phyloP scores from a whole-genome alignment of 2,888 invertebrate genomes.

The Agrochola litura region DNA sequence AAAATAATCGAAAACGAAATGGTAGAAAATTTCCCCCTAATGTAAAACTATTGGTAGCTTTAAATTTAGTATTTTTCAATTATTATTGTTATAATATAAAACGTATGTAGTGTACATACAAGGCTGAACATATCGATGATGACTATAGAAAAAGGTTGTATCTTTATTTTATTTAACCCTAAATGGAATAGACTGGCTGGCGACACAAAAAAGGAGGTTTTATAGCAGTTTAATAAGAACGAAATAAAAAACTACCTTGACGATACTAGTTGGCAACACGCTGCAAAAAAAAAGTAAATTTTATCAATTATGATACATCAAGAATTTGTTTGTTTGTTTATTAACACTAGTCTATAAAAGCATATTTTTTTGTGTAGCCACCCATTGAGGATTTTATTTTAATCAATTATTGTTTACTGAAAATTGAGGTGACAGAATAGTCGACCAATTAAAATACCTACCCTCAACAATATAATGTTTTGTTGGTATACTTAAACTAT shows the following conservation, averaged over 20 bases:
- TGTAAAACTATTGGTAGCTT: constrained; percentile 62
- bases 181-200: constrained; percentile 2
- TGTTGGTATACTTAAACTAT: too few species aligned
- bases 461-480: neutral
- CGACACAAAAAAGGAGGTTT: constrained; percentile 24
- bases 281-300: too few species aligned
- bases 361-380: constrained; percentile 36
- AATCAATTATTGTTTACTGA: constrained; percentile 25
- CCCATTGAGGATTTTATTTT: constrained; percentile 5
- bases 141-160: constrained; percentile 71
- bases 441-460: constrained; percentile 11
- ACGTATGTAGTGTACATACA: constrained; percentile 65
- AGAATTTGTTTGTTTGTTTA: neutral
- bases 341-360: too few species aligned
- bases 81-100: constrained; percentile 56
- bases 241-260: neutral
- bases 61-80: constrained; percentile 65
- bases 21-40: constrained; percentile 55
- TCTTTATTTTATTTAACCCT: constrained; percentile 34
- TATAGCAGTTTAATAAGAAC: neutral
- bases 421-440: constrained; percentile 50
- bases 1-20: constrained; percentile 34
- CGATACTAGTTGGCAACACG: neutral
- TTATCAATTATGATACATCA: neutral
- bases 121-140: constrained; percentile 77